phyloP scores from a whole-genome alignment of 2,888 invertebrate species.

The Ypsolopha scabrella region DNA sequence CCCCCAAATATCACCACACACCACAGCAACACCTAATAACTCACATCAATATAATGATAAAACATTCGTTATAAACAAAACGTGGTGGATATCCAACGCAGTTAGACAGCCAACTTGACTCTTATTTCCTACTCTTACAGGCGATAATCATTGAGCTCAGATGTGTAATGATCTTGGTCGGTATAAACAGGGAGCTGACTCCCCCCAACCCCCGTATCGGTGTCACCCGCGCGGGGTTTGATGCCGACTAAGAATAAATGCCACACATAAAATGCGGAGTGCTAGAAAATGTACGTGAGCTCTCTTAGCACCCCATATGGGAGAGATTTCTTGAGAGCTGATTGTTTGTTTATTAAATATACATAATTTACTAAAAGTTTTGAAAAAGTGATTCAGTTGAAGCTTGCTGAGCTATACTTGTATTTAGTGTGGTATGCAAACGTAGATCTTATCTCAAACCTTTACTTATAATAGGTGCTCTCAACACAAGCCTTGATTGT shows the following conservation, averaged over 20 bases:
- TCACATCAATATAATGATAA: conserved; percentile 2
- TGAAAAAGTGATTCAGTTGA: too few species aligned
- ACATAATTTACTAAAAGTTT: too few species aligned
- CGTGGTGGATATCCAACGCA: background rate
- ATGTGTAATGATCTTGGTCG: background rate
- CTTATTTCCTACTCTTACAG: background rate
- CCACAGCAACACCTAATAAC: background rate
- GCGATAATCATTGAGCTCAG: background rate
- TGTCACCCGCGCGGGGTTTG: conserved; percentile 24
- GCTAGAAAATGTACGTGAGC: conserved; percentile 66
- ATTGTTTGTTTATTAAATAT: too few species aligned
- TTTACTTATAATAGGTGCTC: too few species aligned
- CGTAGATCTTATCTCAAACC: too few species aligned
- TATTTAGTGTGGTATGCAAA: too few species aligned
- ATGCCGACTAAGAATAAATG: conserved; percentile 59
- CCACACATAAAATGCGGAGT: conserved; percentile 65
- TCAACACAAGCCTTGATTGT: too few species aligned
- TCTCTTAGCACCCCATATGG: conserved; percentile 56
- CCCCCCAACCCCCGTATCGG: conserved; percentile 20
- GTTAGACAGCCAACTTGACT: background rate
- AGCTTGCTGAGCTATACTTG: too few species aligned
- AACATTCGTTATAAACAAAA: background rate
- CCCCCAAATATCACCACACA: too few species aligned
- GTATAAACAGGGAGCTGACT: conserved; percentile 31
- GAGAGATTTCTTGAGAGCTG: conserved; percentile 29